A percentile compares a stretch with the other conserved stretches of the same genome.
phyloP scores from a whole-genome alignment of 2,113 vertebrate species.

The Passer domesticus region DNA sequence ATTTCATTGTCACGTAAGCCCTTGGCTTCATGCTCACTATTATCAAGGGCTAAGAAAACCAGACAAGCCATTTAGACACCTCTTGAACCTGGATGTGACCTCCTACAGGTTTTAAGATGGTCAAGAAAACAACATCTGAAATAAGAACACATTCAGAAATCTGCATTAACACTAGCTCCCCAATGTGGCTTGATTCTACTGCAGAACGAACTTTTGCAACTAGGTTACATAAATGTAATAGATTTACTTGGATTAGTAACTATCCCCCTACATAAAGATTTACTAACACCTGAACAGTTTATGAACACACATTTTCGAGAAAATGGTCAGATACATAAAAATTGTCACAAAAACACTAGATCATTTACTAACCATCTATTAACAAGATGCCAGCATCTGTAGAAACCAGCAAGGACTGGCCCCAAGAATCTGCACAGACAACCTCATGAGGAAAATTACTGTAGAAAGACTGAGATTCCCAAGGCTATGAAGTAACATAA shows the following conservation, averaged over 20 bases:
- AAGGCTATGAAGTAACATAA: constrained; percentile 83
- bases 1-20: neutral
- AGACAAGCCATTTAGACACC: neutral
- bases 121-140: neutral
- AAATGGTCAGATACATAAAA: constrained; percentile 34
- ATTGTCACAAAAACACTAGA: constrained; percentile 38
- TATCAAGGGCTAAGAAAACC: neutral
- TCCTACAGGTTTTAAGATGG: neutral
- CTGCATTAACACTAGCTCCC: neutral
- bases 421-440: constrained; percentile 94
- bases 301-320: neutral
- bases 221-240: neutral
- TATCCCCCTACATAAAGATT: neutral
- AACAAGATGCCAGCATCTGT: constrained; percentile 93
- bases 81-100: neutral
- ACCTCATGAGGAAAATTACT: constrained; percentile 91
- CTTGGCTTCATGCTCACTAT: neutral
- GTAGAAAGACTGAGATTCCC: constrained; percentile 97
- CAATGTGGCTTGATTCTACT: neutral
- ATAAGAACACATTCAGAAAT: neutral
- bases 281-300: neutral
- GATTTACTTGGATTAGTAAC: neutral
- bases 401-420: constrained; percentile 91
- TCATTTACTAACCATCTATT: constrained; percentile 80
- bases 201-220: neutral